phyloP scores from a whole-genome alignment of 2,888 invertebrate genomes.

The Drosophila austrosaltans region DNA sequence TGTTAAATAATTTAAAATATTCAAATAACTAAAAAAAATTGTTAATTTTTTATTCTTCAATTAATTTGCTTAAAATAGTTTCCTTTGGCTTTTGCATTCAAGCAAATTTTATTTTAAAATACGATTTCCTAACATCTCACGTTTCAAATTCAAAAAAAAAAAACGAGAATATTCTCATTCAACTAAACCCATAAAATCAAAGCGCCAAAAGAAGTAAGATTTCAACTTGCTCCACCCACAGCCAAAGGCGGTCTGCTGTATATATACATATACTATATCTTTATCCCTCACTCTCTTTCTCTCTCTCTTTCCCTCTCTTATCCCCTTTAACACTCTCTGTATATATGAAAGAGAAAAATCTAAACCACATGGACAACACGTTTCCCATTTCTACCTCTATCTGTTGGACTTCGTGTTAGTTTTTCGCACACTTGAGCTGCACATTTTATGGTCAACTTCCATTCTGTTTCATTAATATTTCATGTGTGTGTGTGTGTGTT shows the following conservation, averaged over 20 bases:
- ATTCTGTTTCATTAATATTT: slow-evolving; percentile 54
- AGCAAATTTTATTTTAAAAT: background rate
- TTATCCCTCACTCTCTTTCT: background rate
- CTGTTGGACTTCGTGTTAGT: slow-evolving; percentile 48
- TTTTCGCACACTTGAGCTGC: slow-evolving; percentile 30
- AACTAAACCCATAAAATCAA: slow-evolving; percentile 64
- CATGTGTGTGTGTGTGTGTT: slow-evolving; percentile 29
- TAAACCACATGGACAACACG: slow-evolving; percentile 59
- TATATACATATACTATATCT: background rate
- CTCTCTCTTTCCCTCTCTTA: slow-evolving; percentile 13
- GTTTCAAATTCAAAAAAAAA: slow-evolving; percentile 46
- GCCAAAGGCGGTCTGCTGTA: background rate
- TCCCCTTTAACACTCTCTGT: slow-evolving; percentile 11
- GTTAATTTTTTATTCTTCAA: background rate
- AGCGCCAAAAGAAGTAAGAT: slow-evolving; percentile 25
- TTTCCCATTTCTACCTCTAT: slow-evolving; percentile 45
- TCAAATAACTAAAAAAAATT: too few species aligned
- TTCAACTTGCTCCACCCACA: background rate
- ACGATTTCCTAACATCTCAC: slow-evolving; percentile 37
- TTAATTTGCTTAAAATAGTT: background rate
- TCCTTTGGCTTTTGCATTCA: background rate
- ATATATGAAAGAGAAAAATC: slow-evolving; percentile 12
- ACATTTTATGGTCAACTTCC: slow-evolving; percentile 59
- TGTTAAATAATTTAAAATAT: too few species aligned
- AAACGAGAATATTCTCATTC: slow-evolving; percentile 36